A percentile compares a stretch with the other conserved stretches of the same genome.
phyloP scores from a whole-genome alignment of 2,888 invertebrate species.

The Thymelicus acteon region DNA sequence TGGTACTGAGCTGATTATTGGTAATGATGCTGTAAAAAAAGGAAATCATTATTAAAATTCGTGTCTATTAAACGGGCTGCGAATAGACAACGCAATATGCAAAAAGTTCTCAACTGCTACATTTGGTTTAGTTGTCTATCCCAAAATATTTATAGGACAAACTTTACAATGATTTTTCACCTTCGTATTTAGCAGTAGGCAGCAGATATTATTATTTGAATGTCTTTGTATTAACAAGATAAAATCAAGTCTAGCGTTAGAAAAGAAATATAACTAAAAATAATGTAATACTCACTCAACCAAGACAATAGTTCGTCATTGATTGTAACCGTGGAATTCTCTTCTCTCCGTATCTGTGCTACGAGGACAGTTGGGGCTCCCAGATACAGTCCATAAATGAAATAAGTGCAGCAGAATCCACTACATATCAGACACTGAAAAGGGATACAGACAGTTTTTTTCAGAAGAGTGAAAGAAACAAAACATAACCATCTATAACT shows the following conservation, averaged over 20 bases:
- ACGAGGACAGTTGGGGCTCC: constrained; percentile 53
- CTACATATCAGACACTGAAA: constrained; percentile 40
- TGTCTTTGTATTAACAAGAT: no score
- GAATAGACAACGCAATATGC: no score
- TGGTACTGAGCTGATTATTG: neutral
- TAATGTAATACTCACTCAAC: neutral
- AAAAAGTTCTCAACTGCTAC: no score
- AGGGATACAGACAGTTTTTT: neutral
- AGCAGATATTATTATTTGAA: neutral
- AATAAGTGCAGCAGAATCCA: constrained; percentile 48
- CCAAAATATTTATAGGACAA: no score
- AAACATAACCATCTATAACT: no score
- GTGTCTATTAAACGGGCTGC: no score
- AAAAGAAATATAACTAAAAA: neutral
- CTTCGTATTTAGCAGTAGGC: neutral
- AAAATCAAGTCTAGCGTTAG: no score
- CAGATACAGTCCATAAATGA: constrained; percentile 44
- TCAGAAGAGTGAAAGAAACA: no score
- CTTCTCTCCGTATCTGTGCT: constrained; percentile 51
- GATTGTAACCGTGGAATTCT: constrained; percentile 48
- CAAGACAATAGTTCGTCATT: constrained; percentile 47
- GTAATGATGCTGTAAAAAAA: neutral
- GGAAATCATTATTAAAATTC: no score
- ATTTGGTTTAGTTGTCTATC: no score
- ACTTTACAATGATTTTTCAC: no score